Conservation (phyloP, 2,113 vertebrate species). For the Athene cunicularia region DNA sequence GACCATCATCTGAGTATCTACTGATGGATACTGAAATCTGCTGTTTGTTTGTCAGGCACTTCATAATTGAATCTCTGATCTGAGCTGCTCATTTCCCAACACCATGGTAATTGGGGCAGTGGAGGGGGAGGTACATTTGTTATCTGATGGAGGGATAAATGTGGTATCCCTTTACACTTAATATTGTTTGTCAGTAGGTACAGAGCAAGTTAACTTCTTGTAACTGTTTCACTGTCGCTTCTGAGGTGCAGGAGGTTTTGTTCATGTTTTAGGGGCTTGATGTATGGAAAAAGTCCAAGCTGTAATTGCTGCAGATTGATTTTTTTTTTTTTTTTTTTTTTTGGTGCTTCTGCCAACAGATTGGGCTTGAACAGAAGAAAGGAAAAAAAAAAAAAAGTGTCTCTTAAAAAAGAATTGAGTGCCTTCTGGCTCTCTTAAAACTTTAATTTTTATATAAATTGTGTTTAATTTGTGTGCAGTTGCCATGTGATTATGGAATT, state of each 20-base stretch:
- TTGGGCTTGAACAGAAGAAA: neutral
- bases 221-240: neutral
- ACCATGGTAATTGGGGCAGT: rapidly evolving
- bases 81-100: neutral
- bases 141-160: neutral
- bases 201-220: neutral
- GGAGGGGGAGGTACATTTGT: neutral
- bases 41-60: neutral
- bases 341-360: neutral
- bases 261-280: neutral
- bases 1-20: too few relatives aligned
- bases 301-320: neutral
- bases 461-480: neutral
- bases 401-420: neutral
- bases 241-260: neutral
- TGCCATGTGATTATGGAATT: neutral
- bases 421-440: neutral
- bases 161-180: neutral
- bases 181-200: neutral
- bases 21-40: neutral
- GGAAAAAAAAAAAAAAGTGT: neutral
- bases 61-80: neutral
- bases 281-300: neutral
- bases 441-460: neutral
- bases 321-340: too few relatives aligned